A percentile compares a stretch with the other conserved stretches of the same genome.
These are phyloP conservation scores for Calephelis nemesis DNA, from an alignment of 1,140 invertebrate genomes.

Conservation along the genomic window DNA sequence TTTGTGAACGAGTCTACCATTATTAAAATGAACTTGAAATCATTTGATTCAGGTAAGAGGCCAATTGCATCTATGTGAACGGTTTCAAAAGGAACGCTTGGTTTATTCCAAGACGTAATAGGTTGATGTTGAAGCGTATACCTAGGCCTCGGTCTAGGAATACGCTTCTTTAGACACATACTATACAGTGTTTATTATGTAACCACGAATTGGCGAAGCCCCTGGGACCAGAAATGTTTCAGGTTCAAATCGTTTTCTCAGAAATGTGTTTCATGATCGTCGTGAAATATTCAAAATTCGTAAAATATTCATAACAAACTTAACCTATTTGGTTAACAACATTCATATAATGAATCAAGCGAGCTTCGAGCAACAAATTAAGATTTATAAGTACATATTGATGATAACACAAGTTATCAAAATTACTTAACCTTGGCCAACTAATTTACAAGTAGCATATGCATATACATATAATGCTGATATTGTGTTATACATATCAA, in stretches of 20 bases:
- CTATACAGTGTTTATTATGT: conserved; percentile 30
- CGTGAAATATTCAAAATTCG: background rate
- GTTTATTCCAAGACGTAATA: conserved; percentile 33
- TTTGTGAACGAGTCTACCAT: conserved; percentile 26
- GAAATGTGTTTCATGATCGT: background rate
- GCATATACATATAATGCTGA: no score
- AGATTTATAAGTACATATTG: no score
- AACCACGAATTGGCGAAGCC: conserved; percentile 31
- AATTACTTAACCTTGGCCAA: no score
- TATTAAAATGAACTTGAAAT: conserved; percentile 24
- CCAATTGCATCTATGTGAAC: conserved; percentile 38
- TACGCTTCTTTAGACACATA: conserved; percentile 27
- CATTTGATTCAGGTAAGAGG: conserved; percentile 32
- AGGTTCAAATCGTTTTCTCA: conserved; percentile 25
- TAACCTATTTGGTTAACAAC: background rate
- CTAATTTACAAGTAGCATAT: no score
- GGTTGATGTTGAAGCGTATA: conserved; percentile 29
- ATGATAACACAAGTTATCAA: no score
- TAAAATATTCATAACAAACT: conserved; percentile 16
- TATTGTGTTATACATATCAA: no score
- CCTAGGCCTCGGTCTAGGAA: conserved; percentile 21
- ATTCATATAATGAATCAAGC: no score
- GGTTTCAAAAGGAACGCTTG: conserved; percentile 28
- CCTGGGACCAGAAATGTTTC: conserved; percentile 35
- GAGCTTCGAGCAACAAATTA: no score